Evolutionary conservation across 2,888 invertebrate genomes (phyloP).

Genomic region (Pterostichus niger): DNA sequence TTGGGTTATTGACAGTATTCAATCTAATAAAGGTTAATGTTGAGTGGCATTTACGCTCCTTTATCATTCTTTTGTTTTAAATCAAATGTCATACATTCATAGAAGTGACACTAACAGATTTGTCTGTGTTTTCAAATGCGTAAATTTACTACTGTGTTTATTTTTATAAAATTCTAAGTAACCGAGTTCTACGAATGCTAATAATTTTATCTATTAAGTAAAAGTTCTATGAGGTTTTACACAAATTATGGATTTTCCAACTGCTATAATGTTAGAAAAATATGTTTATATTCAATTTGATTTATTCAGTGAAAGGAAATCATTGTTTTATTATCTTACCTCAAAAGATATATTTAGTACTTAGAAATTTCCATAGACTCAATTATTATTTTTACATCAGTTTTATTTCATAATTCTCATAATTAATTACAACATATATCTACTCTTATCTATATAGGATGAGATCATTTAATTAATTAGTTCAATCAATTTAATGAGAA

Average conservation of each 20-base stretch:
- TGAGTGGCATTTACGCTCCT: not conserved
- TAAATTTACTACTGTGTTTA: slow-evolving; percentile 19
- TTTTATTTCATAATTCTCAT: not conserved
- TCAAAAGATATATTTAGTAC: no score
- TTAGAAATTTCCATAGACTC: no score
- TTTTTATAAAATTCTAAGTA: slow-evolving; percentile 27
- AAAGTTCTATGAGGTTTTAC: slow-evolving; percentile 29
- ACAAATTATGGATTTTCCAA: slow-evolving; percentile 26
- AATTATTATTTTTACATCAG: no score
- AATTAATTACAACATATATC: no score
- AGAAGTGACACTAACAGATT: not conserved
- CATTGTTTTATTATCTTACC: not conserved
- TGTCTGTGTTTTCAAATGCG: not conserved
- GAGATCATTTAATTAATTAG: no score
- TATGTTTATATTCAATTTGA: not conserved
- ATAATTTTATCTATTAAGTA: slow-evolving; percentile 30
- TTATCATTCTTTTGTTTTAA: not conserved
- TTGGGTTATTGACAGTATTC: no score
- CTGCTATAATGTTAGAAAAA: slow-evolving; percentile 5
- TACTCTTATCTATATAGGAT: no score
- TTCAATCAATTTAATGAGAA: no score
- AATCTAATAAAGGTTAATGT: not conserved
- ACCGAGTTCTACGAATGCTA: not conserved
- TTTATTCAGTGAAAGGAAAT: not conserved
- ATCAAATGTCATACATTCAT: not conserved